phyloP scores from a whole-genome alignment of 2,888 invertebrate genomes.

The Calameuta pallipes region DNA sequence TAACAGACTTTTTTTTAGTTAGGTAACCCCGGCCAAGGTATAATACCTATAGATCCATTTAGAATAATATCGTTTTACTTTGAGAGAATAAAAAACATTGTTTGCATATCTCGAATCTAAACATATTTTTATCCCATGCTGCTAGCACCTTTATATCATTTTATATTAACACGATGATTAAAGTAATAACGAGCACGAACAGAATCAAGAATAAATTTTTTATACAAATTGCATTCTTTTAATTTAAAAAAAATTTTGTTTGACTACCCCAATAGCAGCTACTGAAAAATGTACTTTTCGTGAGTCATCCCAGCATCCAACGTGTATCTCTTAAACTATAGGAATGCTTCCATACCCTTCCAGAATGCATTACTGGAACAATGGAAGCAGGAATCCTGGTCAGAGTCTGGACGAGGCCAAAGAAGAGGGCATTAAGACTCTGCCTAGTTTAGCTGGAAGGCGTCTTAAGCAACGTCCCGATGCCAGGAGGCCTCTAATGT shows the following conservation, averaged over 20 bases:
- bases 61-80: background rate
- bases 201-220: background rate
- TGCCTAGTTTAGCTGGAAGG: constrained; percentile 31
- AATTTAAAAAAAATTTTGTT: background rate
- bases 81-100: background rate
- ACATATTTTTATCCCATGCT: background rate
- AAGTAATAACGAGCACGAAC: background rate
- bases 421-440: constrained; percentile 20
- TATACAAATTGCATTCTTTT: background rate
- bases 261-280: background rate
- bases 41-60: background rate
- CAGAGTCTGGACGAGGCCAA: background rate
- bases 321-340: background rate
- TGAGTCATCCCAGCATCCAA: background rate
- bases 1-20: background rate
- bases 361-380: background rate
- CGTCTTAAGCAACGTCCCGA: constrained; percentile 32
- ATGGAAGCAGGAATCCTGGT: background rate
- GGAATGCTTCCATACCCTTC: background rate
- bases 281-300: background rate
- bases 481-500: constrained; percentile 11
- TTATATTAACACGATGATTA: background rate
- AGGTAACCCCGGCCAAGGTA: background rate
- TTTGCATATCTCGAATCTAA: background rate
- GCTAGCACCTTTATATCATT: background rate